These are phyloP conservation scores for Pollenia griseotomentosa DNA, from an alignment of 2,888 invertebrate species.

Conservation along the genomic window DNA sequence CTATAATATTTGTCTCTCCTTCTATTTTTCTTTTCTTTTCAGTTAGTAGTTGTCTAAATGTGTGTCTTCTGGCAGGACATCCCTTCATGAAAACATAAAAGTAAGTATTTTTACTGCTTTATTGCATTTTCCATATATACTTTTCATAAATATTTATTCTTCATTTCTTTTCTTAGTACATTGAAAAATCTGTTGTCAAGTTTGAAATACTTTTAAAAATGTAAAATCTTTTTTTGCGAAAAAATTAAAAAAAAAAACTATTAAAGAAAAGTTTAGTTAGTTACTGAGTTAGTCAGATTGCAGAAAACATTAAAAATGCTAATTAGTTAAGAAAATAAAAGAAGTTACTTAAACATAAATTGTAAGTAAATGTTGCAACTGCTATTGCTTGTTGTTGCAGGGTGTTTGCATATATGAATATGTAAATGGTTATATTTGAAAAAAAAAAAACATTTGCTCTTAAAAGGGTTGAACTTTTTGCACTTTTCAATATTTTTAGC, in stretches of 20 bases:
- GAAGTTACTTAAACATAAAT: slow-evolving; percentile 56
- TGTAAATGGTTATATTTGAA: slow-evolving; percentile 23
- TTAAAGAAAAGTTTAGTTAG: slow-evolving; percentile 46
- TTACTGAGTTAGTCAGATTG: slow-evolving; percentile 22
- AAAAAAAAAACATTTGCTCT: slow-evolving; percentile 9
- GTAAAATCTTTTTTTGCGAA: neutral
- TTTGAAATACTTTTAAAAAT: slow-evolving; percentile 54
- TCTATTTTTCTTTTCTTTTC: neutral
- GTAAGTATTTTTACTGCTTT: slow-evolving; percentile 17
- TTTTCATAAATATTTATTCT: slow-evolving; percentile 61
- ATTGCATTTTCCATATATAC: slow-evolving; percentile 14
- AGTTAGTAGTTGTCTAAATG: neutral
- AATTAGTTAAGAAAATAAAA: slow-evolving; percentile 68
- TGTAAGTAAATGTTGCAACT: slow-evolving; percentile 20
- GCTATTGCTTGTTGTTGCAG: slow-evolving; percentile 16
- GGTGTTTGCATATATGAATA: slow-evolving; percentile 45
- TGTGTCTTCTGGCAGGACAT: slow-evolving; percentile 15
- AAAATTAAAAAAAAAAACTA: slow-evolving; percentile 30
- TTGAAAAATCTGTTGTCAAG: slow-evolving; percentile 54
- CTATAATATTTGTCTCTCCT: neutral
- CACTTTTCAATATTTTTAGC: too few relatives aligned
- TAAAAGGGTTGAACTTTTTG: too few relatives aligned
- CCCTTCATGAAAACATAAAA: neutral
- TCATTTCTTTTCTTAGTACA: neutral
- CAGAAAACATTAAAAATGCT: slow-evolving; percentile 64